These are phyloP conservation scores for Andricus curvator DNA, from an alignment of 2,888 invertebrate genomes.

Conservation along the genomic window DNA sequence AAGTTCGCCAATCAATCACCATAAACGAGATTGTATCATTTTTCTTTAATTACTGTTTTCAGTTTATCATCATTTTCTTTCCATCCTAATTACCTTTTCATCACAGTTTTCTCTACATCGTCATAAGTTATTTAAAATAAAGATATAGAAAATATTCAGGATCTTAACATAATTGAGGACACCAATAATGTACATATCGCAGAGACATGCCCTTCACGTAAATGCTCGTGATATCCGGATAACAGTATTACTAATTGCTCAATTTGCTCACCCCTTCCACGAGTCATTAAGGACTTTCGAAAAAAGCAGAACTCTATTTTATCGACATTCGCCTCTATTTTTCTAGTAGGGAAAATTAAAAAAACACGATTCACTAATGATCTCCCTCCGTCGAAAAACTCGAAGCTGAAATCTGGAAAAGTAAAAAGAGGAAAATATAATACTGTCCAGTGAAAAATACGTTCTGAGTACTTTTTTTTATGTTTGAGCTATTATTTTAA, in stretches of 20 bases:
- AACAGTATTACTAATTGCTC: slow-evolving; percentile 29
- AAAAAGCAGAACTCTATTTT: slow-evolving; percentile 27
- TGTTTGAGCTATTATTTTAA: slow-evolving; percentile 34
- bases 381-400: slow-evolving; percentile 1
- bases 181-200: slow-evolving; percentile 21
- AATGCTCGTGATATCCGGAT: slow-evolving; percentile 6
- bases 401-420: background rate
- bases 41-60: slow-evolving; percentile 41
- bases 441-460: slow-evolving; percentile 2
- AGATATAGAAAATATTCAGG: background rate
- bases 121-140: background rate
- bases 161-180: background rate
- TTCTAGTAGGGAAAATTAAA: background rate
- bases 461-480: background rate
- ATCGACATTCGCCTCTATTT: background rate
- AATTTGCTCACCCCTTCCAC: slow-evolving; percentile 1
- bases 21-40: slow-evolving; percentile 2
- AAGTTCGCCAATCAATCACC: slow-evolving; percentile 37
- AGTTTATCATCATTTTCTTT: background rate
- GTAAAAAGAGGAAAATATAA: slow-evolving; percentile 1
- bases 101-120: background rate
- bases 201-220: slow-evolving; percentile 1
- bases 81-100: background rate
- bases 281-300: slow-evolving; percentile 5
- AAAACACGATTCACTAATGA: slow-evolving; percentile 26